Conservation (phyloP, 1,140 invertebrate genomes). For the Drepana arcuata region DNA sequence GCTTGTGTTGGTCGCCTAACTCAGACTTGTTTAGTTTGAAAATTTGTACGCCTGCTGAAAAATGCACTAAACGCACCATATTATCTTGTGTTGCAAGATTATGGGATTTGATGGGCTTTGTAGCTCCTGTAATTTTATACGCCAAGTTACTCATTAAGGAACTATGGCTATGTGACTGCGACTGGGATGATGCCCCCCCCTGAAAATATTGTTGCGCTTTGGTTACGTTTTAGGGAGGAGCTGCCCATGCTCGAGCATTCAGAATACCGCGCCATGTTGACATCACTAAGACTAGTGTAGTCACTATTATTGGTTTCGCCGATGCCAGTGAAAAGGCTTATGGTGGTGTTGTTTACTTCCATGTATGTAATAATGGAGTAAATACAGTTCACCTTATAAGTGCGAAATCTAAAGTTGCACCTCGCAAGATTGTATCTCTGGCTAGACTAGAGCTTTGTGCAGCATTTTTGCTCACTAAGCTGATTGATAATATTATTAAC, state of each 20-base stretch:
- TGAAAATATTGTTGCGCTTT: conserved; percentile 4
- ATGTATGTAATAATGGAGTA: conserved; percentile 6
- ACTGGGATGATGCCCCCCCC: conserved; percentile 32
- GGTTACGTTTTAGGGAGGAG: conserved; percentile 9
- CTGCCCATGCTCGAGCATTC: conserved; percentile 11
- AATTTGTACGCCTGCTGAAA: background rate
- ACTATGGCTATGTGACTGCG: conserved; percentile 23
- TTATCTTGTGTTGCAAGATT: conserved; percentile 17
- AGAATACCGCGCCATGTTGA: conserved; percentile 16
- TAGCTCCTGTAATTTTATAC: conserved; percentile 19
- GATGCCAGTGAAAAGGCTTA: conserved; percentile 20
- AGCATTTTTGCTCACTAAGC: conserved; percentile 12
- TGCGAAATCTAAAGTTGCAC: conserved; percentile 21
- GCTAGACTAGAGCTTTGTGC: conserved; percentile 27
- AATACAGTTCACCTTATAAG: conserved; percentile 12
- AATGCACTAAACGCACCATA: conserved; percentile 17
- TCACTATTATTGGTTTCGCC: conserved; percentile 14
- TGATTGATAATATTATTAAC: conserved; percentile 20
- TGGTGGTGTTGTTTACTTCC: conserved; percentile 11
- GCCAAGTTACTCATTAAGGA: conserved; percentile 36
- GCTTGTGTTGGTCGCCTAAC: conserved; percentile 9
- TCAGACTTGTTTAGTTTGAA: conserved; percentile 10
- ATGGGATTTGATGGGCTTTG: conserved; percentile 20
- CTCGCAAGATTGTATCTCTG: conserved; percentile 14
- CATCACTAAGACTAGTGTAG: background rate